phyloP scores from a whole-genome alignment of 2,797 vertebrate genomes.

The Austrolebias charrua region DNA sequence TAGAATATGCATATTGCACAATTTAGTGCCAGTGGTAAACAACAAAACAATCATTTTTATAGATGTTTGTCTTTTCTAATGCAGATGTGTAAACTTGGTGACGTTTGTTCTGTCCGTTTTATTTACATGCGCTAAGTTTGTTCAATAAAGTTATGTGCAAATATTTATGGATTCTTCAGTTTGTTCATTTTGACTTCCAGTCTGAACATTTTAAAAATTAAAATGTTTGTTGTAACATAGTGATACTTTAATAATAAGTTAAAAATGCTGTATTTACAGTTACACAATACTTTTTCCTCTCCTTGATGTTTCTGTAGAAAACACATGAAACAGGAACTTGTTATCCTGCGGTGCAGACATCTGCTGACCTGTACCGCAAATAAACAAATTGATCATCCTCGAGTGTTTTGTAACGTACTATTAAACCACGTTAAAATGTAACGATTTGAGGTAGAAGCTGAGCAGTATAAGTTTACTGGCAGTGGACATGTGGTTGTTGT shows the following conservation, averaged over 20 bases:
- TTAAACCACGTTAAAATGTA: slow-evolving; percentile 70
- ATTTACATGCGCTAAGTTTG: slow-evolving; percentile 54
- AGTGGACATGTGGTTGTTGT: slow-evolving; percentile 56
- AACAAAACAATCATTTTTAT: slow-evolving; percentile 33
- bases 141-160: slow-evolving; percentile 70
- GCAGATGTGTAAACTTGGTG: slow-evolving; percentile 43
- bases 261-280: not conserved
- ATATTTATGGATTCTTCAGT: slow-evolving; percentile 12
- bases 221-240: too few relatives aligned
- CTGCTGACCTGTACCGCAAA: too few relatives aligned
- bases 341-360: too few relatives aligned
- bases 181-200: not conserved
- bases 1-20: slow-evolving; percentile 32
- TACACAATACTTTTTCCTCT: not conserved
- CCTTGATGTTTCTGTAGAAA: not conserved
- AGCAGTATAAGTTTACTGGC: slow-evolving; percentile 61
- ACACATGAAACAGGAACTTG: too few relatives aligned
- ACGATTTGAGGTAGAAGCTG: slow-evolving; percentile 37
- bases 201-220: too few relatives aligned
- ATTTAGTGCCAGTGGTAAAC: slow-evolving; percentile 32
- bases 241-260: too few relatives aligned
- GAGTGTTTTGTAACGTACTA: slow-evolving; percentile 46
- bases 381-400: slow-evolving; percentile 6
- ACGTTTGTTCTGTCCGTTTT: slow-evolving; percentile 53
- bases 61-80: slow-evolving; percentile 59